These are phyloP conservation scores for Tholera decimalis DNA, from an alignment of 2,888 invertebrate species.

Conservation along the genomic window DNA sequence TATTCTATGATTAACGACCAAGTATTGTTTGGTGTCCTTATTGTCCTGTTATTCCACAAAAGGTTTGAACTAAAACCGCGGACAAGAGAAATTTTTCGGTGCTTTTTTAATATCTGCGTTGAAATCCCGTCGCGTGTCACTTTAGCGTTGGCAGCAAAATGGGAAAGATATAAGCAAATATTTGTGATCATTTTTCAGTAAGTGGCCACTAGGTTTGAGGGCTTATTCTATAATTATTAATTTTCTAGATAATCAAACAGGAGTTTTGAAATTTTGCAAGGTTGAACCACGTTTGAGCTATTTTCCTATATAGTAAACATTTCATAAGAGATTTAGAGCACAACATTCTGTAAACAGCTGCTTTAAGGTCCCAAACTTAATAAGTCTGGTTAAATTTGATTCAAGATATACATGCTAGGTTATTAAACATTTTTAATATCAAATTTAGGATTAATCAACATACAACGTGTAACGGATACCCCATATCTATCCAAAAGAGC, in stretches of 20 bases:
- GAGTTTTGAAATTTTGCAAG: neutral
- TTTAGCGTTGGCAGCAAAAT: conserved; percentile 75
- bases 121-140: conserved; percentile 75
- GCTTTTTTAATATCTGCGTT: conserved; percentile 81
- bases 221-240: neutral
- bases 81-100: conserved; percentile 70
- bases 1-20: conserved; percentile 81
- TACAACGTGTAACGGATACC: no score
- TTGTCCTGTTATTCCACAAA: conserved; percentile 76
- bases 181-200: conserved; percentile 78
- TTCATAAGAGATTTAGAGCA: neutral
- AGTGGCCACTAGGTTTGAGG: conserved; percentile 60
- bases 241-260: neutral
- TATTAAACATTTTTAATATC: neutral
- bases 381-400: neutral
- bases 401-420: neutral
- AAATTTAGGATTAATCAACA: neutral
- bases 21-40: conserved; percentile 78
- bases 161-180: conserved; percentile 79
- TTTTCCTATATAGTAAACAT: neutral
- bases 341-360: no score
- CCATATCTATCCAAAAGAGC: no score
- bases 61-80: conserved; percentile 74
- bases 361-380: neutral
- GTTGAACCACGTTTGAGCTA: neutral